Evolutionary conservation across 2,888 invertebrate species (phyloP).

Genomic region (Laspeyria flexula): DNA sequence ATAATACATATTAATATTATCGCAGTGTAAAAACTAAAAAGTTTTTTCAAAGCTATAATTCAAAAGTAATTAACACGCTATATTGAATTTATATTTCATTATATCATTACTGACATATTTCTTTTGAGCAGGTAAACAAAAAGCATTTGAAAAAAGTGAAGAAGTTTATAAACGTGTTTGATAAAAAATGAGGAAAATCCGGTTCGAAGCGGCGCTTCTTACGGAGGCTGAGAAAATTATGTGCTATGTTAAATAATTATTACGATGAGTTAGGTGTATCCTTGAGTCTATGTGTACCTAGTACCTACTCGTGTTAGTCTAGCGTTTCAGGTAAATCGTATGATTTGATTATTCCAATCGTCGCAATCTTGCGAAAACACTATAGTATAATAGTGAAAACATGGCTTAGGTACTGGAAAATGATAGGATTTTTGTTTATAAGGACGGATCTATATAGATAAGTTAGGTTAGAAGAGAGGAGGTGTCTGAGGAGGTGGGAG

Average conservation of each 20-base stretch:
- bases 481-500: no score
- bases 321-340: no score
- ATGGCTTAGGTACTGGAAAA: no score
- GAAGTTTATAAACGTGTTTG: background rate
- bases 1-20: no score
- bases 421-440: no score
- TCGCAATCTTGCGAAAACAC: no score
- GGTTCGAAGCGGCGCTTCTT: conserved; percentile 29
- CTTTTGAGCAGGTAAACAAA: conserved; percentile 9
- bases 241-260: conserved; percentile 15
- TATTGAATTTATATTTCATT: background rate
- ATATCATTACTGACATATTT: background rate
- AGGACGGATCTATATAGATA: no score
- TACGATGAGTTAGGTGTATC: conserved; percentile 7
- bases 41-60: background rate
- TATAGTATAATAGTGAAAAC: no score
- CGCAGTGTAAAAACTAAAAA: background rate
- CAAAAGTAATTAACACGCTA: background rate
- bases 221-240: conserved; percentile 28
- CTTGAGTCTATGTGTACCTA: no score
- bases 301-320: no score
- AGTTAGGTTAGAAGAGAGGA: no score
- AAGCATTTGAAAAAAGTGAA: conserved; percentile 12
- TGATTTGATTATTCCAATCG: no score
- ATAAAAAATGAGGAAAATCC: conserved; percentile 45